Conservation (phyloP, 2,888 invertebrate species). For the Teleogryllus oceanicus region DNA sequence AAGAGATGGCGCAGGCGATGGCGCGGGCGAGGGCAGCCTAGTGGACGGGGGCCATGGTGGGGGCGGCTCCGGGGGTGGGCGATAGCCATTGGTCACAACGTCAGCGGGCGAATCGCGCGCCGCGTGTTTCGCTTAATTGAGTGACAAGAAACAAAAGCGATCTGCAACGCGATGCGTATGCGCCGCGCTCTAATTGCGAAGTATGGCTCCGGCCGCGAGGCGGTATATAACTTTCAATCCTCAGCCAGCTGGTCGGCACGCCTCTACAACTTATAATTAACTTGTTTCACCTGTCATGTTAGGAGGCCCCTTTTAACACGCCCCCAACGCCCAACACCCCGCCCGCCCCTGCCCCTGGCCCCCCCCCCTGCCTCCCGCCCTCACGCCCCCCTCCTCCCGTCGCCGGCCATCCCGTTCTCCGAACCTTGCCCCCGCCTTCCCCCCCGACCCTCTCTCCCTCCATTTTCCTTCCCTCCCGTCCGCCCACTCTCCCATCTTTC, state of each 20-base stretch:
- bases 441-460: too few relatives aligned
- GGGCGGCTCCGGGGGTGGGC: neutral
- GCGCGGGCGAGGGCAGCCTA: too few relatives aligned
- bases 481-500: too few relatives aligned
- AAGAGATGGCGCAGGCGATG: too few relatives aligned
- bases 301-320: conserved; percentile 1
- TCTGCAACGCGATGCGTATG: neutral
- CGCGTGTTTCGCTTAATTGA: conserved; percentile 4
- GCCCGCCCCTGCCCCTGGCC: too few relatives aligned
- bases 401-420: too few relatives aligned
- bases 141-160: conserved; percentile 18
- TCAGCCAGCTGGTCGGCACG: neutral
- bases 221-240: conserved; percentile 9
- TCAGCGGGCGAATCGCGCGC: neutral
- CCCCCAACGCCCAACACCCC: too few relatives aligned
- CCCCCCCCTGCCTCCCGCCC: too few relatives aligned
- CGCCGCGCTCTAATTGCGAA: neutral
- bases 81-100: neutral
- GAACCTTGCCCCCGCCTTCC: too few relatives aligned
- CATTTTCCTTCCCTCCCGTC: too few relatives aligned
- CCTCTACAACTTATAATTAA: conserved; percentile 11
- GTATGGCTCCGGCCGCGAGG: conserved; percentile 3
- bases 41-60: neutral
- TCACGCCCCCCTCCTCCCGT: too few relatives aligned
- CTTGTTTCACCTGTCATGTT: conserved; percentile 18